phyloP scores from a whole-genome alignment of 2,888 invertebrate species.

The Lasioglossum vierecki region DNA sequence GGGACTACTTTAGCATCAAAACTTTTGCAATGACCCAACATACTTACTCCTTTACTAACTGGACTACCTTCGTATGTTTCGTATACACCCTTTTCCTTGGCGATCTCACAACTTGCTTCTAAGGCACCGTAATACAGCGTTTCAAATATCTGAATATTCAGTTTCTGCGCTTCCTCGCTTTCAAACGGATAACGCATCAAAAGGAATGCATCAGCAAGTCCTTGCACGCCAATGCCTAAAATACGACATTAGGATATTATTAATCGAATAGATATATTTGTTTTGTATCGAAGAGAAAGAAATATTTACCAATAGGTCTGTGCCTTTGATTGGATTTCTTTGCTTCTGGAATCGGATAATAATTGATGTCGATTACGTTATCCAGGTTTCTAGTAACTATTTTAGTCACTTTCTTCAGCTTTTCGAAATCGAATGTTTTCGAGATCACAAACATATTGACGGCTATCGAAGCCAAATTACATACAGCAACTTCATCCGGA shows the following conservation, averaged over 20 bases:
- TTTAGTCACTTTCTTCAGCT: constrained; percentile 94
- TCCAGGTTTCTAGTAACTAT: constrained; percentile 96
- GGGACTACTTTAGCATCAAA: too few relatives aligned
- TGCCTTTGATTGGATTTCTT: constrained; percentile 93
- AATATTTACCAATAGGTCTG: constrained; percentile 89
- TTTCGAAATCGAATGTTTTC: constrained; percentile 93
- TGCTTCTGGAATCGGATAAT: constrained; percentile 97
- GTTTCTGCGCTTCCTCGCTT: constrained; percentile 91
- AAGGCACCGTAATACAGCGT: constrained; percentile 98
- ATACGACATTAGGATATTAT: constrained; percentile 7
- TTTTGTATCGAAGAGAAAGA: constrained; percentile 7
- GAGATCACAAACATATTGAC: constrained; percentile 96
- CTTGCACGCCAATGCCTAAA: constrained; percentile 96
- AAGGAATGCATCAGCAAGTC: constrained; percentile 98
- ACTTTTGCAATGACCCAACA: not conserved
- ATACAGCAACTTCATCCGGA: constrained; percentile 97
- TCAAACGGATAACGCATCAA: constrained; percentile 97
- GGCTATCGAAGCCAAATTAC: constrained; percentile 98
- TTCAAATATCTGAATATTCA: constrained; percentile 99
- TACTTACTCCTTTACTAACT: constrained; percentile 93
- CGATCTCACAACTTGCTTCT: constrained; percentile 97
- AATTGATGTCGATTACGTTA: constrained; percentile 98
- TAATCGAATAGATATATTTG: constrained; percentile 1
- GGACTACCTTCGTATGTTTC: constrained; percentile 96
- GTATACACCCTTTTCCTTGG: constrained; percentile 93